A percentile compares a stretch with the other conserved stretches of the same genome.
Conservation (phyloP, 2,113 vertebrate species). For the Zapornia atra region DNA sequence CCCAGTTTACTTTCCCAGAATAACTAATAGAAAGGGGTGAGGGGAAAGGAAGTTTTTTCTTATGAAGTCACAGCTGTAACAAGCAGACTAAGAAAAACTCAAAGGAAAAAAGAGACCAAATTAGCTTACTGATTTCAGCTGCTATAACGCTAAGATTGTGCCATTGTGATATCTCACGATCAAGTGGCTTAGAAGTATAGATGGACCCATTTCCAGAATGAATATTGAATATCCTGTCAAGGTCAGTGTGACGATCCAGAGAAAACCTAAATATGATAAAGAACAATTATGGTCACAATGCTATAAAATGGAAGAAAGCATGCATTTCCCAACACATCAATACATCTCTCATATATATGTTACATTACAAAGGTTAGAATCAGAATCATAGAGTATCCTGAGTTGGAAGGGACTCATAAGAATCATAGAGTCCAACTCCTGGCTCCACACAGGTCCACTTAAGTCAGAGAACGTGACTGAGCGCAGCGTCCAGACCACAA, state of each 20-base stretch:
- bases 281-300: not conserved
- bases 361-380: not conserved
- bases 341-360: not conserved
- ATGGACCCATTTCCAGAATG: slow-evolving; percentile 85
- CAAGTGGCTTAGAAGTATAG: slow-evolving; percentile 82
- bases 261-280: slow-evolving; percentile 73
- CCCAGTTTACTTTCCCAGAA: not conserved
- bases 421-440: too few relatives aligned
- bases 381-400: too few relatives aligned
- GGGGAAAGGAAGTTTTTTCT: not conserved
- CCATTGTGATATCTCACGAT: slow-evolving; percentile 83
- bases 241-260: slow-evolving; percentile 84
- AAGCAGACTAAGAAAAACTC: not conserved
- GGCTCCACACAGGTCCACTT: too few relatives aligned
- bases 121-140: slow-evolving; percentile 82
- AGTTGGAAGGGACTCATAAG: too few relatives aligned
- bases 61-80: not conserved
- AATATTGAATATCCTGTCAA: slow-evolving; percentile 85
- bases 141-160: slow-evolving; percentile 85
- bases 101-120: not conserved
- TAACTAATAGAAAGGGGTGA: not conserved
- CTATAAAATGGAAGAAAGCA: not conserved
- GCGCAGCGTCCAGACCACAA: too few relatives aligned
- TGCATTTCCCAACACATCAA: not conserved
- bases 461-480: too few relatives aligned